Percentiles rank a stretch among this genome's conserved stretches.
Conservation (phyloP, 2,888 invertebrate species). For the Trichopria drosophilae region DNA sequence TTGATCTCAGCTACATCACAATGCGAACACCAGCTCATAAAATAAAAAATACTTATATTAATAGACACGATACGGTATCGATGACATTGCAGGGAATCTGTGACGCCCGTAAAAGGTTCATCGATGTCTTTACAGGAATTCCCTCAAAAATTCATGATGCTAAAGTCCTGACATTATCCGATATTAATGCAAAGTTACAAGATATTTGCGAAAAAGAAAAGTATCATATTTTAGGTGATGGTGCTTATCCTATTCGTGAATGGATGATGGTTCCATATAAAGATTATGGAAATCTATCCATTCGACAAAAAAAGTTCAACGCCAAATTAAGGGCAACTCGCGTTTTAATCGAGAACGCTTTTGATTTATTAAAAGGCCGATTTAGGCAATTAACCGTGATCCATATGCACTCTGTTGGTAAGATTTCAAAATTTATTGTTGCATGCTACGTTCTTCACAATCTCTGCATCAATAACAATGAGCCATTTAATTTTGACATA, state of each 20-base stretch:
- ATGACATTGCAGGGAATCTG: constrained; percentile 29
- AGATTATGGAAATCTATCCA: constrained; percentile 41
- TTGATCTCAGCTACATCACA: constrained; percentile 25
- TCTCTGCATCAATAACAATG: constrained; percentile 2
- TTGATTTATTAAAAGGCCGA: constrained; percentile 36
- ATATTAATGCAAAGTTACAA: too few species aligned
- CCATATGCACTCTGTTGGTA: neutral
- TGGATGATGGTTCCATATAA: constrained; percentile 41
- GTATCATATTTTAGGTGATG: constrained; percentile 44
- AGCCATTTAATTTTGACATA: too few species aligned
- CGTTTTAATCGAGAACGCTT: constrained; percentile 47
- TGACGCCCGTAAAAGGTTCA: constrained; percentile 21
- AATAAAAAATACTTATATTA: constrained; percentile 46
- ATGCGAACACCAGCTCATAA: constrained; percentile 44
- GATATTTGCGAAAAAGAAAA: too few species aligned
- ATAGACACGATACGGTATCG: constrained; percentile 36
- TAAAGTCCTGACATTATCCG: too few species aligned
- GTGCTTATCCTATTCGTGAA: constrained; percentile 40
- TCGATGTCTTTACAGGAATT: constrained; percentile 25
- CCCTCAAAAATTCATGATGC: too few species aligned
- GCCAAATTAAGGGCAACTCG: constrained; percentile 39
- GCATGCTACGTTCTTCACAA: constrained; percentile 10
- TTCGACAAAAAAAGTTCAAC: constrained; percentile 40
- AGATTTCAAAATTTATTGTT: constrained; percentile 14
- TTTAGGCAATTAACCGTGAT: constrained; percentile 12